Evolutionary conservation across 2,888 invertebrate genomes (phyloP).

Genomic region (Hetaerina titia): DNA sequence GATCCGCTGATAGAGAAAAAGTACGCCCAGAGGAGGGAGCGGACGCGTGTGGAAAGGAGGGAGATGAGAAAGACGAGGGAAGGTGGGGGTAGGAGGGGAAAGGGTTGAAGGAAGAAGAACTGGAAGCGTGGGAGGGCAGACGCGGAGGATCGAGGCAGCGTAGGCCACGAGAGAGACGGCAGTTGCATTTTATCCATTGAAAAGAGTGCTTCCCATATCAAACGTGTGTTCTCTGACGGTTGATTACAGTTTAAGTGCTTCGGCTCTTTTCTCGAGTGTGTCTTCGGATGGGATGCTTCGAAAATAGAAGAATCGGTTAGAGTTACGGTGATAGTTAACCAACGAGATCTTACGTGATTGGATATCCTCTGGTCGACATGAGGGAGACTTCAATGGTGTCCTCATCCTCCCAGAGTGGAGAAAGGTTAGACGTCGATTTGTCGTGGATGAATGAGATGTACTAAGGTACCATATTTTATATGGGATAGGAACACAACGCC

Average conservation of each 20-base stretch:
- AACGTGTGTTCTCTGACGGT: not conserved
- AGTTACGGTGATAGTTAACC: not conserved
- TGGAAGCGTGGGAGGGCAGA: not conserved
- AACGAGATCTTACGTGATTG: not conserved
- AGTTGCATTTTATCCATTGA: slow-evolving; percentile 59
- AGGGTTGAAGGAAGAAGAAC: not conserved
- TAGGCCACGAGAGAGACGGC: not conserved
- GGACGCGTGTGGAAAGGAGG: not conserved
- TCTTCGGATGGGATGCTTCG: not conserved
- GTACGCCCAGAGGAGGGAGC: not conserved
- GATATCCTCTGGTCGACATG: not conserved
- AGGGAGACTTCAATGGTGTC: slow-evolving; percentile 11
- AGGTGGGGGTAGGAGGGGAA: not conserved
- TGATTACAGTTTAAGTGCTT: not conserved
- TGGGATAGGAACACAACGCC: no score
- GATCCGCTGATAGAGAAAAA: not conserved
- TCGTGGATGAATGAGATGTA: not conserved
- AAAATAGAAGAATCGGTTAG: not conserved
- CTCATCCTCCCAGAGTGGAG: not conserved
- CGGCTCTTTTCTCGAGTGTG: not conserved
- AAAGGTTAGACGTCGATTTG: not conserved
- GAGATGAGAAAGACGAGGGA: not conserved
- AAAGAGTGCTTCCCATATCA: not conserved
- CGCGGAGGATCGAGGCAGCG: not conserved
- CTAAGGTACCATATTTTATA: no score